Evolutionary conservation across 2,888 invertebrate species (phyloP), one percentile per base, ranked within the genome.

Genomic region (Drosophila diplacantha): DNA sequence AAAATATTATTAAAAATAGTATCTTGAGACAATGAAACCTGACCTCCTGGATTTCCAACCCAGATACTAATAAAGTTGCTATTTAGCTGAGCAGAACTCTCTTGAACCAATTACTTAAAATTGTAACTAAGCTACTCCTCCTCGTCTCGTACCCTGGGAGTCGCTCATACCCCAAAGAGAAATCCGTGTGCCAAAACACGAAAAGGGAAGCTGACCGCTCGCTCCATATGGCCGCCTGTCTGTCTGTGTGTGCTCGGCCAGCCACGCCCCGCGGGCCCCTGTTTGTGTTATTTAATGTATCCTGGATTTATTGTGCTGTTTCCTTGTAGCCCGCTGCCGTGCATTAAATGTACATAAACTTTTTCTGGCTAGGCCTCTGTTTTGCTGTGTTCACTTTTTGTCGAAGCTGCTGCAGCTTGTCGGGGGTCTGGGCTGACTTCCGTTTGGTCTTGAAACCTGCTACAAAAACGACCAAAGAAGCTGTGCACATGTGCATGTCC

Each of bases 261-360:
- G 52, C 47, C 71, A 41, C 57, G 60, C 55, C 58, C 52, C 44
- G 44, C 37, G 31, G 55, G 31, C 39, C 50, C 52, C 26, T 51
- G 50, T 22, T 64, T 76, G 65, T 81, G 79, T 83, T 83, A 84
- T 81, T 83, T 84, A 84, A 83, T 83, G 84, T 80, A 83, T 84
- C 84, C 82, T 79, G 81, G 77, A 83, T 83, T 83, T 83, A 83
- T 83, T 82, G 76, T 78, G 72, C 72, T 80, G 84, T 73, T 79
- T 80, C 77, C 77, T 71, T 69, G 72, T 69, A 74, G 65, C 55
- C 73, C 71, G 71, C 75, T 71, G 69, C 67, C 64, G 67, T 71
- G 73, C 71, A 74, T 81, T 80, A 79, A 81, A 80, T 72, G 77
- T 73, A 72, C 75, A 80, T 74, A 80, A 77, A 80, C 59, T 74